Evolutionary conservation across 2,113 vertebrate species (phyloP).

Genomic region (Rhinolophus sinicus): DNA sequence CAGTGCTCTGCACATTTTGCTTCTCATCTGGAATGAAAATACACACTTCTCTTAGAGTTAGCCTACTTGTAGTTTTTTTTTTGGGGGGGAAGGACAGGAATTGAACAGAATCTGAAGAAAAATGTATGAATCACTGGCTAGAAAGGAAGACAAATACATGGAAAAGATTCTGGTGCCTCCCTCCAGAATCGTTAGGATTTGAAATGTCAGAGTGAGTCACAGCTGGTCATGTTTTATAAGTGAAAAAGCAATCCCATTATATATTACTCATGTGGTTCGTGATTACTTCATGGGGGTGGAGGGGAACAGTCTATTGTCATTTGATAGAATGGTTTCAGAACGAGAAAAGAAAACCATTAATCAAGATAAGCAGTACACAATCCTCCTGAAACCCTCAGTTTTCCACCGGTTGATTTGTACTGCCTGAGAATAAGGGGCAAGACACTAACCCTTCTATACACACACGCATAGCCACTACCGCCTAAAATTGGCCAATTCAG

Average conservation of each 20-base stretch:
- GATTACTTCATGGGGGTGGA: conserved; percentile 46
- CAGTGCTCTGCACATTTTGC: conserved; percentile 56
- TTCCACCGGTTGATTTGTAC: conserved; percentile 69
- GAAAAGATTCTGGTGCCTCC: no score
- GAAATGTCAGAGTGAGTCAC: conserved; percentile 76
- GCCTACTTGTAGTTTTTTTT: conserved; percentile 27
- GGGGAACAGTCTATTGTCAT: conserved; percentile 41
- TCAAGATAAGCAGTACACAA: conserved; percentile 51
- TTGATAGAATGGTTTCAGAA: conserved; percentile 67
- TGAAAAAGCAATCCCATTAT: conserved; percentile 58
- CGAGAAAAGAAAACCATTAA: conserved; percentile 33
- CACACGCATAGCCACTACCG: conserved; percentile 59
- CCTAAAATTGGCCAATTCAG: conserved; percentile 48
- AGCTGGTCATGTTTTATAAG: conserved; percentile 69
- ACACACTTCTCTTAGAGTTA: conserved; percentile 41
- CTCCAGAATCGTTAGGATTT: conserved; percentile 70
- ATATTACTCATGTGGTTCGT: conserved; percentile 42
- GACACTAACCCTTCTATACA: conserved; percentile 42
- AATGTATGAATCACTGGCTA: conserved; percentile 76
- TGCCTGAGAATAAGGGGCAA: conserved; percentile 73
- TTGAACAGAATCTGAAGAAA: conserved; percentile 77
- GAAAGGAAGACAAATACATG: conserved; percentile 79
- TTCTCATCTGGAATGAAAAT: conserved; percentile 73
- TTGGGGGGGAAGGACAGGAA: conserved; percentile 4
- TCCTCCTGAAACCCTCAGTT: conserved; percentile 57